Evolutionary conservation across 2,797 vertebrate genomes (phyloP), one percentile per base, ranked within the genome.

Genomic region (Anguilla pacifica): DNA sequence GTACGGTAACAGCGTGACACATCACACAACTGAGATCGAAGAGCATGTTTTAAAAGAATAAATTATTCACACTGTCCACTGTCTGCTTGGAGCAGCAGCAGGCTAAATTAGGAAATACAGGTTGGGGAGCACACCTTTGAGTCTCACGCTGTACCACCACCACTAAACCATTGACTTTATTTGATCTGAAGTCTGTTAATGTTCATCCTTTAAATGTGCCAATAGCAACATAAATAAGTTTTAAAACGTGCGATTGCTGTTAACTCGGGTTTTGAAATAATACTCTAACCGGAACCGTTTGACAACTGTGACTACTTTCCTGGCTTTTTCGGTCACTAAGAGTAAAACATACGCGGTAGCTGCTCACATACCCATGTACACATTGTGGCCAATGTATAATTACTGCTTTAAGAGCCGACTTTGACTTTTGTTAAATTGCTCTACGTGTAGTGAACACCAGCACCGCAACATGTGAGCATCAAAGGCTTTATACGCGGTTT

Each of bases 1-100:
- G 96, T 97, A 96, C 96, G 96, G 91, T 93, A 83, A 83, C 79
- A 87, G 59, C n/a, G 61, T 83, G 79, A 77, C 86, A 70, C 86
- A 83, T 87, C 86, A 83, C 77, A 87, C 86, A 82, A 86, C 86
- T 19, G 83, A 88, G 87, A 90, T 90, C 89, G 88, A 87, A 90
- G 89, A 83, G 86, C 79, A 87, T 87, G 86, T 88, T 90, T 88
- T 87, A 90, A 87, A 87, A 84, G 81, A 88, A 90, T 90, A 64
- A 86, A 88, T 90, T 87, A 90, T 90, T 90, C 77, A 90, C 59
- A 19, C 57, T 55, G 49, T 25, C 51, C 84, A 3, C 87, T 83
- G 86, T 87, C 79, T 83, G 86, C 79, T 67, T 43, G 46, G 86
- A 59, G 72, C 86, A 35, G 72, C 86, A 81, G 74, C 35, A 81